Conservation (phyloP, 2,797 vertebrate genomes). For the Erpetoichthys calabaricus region DNA sequence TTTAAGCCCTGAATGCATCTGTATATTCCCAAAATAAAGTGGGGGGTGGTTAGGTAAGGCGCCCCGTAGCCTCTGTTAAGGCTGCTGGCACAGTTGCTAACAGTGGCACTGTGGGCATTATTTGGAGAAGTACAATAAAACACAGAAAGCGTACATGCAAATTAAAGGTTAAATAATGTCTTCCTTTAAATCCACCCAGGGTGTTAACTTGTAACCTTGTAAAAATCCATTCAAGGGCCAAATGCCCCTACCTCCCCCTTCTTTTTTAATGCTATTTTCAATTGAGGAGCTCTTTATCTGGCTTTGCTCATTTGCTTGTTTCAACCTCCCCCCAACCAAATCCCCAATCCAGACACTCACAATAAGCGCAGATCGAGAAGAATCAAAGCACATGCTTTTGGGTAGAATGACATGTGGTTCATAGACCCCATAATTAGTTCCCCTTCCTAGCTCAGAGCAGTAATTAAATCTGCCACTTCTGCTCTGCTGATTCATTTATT, state of each 20-base stretch:
- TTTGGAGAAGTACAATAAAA: not conserved
- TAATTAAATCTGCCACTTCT: conserved; percentile 87
- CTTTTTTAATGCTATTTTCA: not conserved
- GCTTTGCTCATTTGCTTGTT: not conserved
- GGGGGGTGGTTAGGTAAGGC: too few relatives aligned
- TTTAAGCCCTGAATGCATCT: too few relatives aligned
- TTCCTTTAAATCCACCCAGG: conserved; percentile 4
- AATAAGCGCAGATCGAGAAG: conserved; percentile 20
- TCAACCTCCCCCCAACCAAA: conserved; percentile 5
- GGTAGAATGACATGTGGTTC: conserved; percentile 45
- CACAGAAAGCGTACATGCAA: not conserved
- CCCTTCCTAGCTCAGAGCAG: conserved; percentile 65
- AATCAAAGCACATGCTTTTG: conserved; percentile 37
- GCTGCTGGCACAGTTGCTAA: too few relatives aligned
- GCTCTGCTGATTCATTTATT: conserved; percentile 76
- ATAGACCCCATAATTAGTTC: conserved; percentile 69
- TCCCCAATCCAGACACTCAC: conserved; percentile 5
- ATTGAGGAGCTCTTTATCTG: not conserved
- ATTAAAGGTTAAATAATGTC: conserved; percentile 4
- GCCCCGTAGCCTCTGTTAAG: too few relatives aligned
- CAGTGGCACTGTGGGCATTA: too few relatives aligned
- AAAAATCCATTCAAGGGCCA: not conserved
- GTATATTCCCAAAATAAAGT: too few relatives aligned
- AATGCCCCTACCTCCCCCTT: not conserved
- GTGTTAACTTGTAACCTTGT: conserved; percentile 3